Evolutionary conservation across 2,797 vertebrate species (phyloP), one percentile per base, ranked within the genome.

Genomic region (Enteromius thamalakanensis): DNA sequence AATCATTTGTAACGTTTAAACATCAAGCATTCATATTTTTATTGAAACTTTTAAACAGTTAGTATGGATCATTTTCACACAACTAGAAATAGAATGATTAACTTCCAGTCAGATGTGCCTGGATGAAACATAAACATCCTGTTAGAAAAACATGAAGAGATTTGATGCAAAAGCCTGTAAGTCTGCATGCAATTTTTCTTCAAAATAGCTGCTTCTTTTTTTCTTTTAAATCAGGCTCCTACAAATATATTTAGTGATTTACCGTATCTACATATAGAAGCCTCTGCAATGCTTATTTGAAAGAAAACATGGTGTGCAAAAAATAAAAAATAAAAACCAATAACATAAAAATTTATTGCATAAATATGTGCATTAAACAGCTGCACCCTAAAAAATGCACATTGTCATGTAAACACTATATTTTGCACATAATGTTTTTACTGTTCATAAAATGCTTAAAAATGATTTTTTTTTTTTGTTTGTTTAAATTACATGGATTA

Each of bases 401-500:
- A 89, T 92, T 93, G 93, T 93, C 90, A 89, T 91, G 90, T 87
- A 92, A 86, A 91, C 90, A 84, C 92, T 89, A 85, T 89, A 84
- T 92, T 94, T 94, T 81, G 40, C 45, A 85, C 88, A 93, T 88
- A 92, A 90, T 90, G 87, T 95, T 87, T 96, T 87, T 96, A 95
- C 91, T 94, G 92, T 96, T 96, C 97, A 97, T 98, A 98, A 98
- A 60, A 97, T 91, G 91, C 91, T 95, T 94, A 9, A 76, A 76
- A 62, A 23, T 3, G 0, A 7, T 0, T 3, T 42, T 0, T 26
- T 40, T 23, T 17, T 12, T 53, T 17, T 21, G 1, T 11, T 34
- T 51, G 49, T 51, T 2, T 21, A 32, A 34, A 51, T 51, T 0
- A 17, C 32, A 11, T 29, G 60, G 6, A 62, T 15, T 3, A 29